These are phyloP conservation scores for Trachelus stipa DNA, from an alignment of 2,888 invertebrate species.

Conservation along the genomic window DNA sequence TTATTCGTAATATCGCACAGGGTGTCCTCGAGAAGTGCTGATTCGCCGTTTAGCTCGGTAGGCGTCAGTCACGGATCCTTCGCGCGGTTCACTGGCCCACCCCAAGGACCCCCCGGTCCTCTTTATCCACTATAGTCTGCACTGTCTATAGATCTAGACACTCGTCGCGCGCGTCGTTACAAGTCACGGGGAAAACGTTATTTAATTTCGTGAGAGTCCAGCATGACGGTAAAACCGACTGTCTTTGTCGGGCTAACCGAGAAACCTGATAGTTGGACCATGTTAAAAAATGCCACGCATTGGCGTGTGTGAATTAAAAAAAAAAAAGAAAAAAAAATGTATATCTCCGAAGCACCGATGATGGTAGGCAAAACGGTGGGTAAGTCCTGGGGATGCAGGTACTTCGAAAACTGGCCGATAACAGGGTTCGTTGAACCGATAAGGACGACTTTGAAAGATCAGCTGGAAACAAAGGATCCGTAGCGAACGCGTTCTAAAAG, in stretches of 20 bases:
- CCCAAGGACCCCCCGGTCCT: constrained; percentile 42
- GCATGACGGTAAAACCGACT: too few relatives aligned
- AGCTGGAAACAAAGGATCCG: background rate
- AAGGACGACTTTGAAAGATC: background rate
- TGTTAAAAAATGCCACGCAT: background rate
- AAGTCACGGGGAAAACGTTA: background rate
- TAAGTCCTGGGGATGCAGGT: constrained; percentile 3
- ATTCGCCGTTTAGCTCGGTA: background rate
- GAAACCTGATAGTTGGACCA: background rate
- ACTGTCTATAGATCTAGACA: background rate
- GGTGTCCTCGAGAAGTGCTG: background rate
- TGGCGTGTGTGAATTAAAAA: background rate
- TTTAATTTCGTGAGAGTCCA: background rate
- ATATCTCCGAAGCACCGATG: background rate
- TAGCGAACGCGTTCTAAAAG: background rate
- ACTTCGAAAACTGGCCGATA: background rate
- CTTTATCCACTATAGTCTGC: background rate
- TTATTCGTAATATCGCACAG: background rate
- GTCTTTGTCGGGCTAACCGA: background rate
- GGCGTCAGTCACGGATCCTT: constrained; percentile 14
- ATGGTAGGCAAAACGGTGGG: background rate
- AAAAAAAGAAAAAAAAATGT: background rate
- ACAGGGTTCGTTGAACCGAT: background rate
- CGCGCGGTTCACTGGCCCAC: constrained; percentile 49
- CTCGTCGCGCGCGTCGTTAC: background rate